A percentile compares a stretch with the other conserved stretches of the same genome.
phyloP scores from a whole-genome alignment of 1,140 invertebrate species.

The Lutraria rhynchaena region DNA sequence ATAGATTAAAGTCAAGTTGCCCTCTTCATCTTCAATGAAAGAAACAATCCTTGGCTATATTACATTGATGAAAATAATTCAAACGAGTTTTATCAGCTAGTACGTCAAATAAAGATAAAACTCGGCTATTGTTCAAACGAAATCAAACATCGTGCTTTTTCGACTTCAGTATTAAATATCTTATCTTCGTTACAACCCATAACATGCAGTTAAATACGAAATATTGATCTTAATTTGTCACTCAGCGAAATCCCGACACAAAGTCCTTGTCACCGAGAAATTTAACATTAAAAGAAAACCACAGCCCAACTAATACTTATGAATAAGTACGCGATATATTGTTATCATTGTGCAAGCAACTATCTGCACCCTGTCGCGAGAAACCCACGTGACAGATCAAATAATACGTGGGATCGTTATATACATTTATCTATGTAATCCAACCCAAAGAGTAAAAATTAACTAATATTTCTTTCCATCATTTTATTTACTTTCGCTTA shows the following conservation, averaged over 20 bases:
- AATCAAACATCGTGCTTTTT: not conserved
- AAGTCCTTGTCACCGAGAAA: conserved; percentile 25
- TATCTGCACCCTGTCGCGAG: not conserved
- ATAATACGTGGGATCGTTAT: conserved; percentile 2
- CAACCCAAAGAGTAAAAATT: no score
- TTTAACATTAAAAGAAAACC: conserved; percentile 28
- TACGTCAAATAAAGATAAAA: not conserved
- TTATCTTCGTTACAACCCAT: conserved; percentile 14
- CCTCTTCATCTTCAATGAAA: no score
- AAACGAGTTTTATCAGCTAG: no score
- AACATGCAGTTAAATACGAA: conserved; percentile 38
- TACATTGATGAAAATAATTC: no score
- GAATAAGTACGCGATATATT: conserved; percentile 9
- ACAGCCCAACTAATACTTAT: not conserved
- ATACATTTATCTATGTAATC: conserved; percentile 3
- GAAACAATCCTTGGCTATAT: no score
- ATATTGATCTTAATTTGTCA: conserved; percentile 21
- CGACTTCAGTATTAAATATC: not conserved
- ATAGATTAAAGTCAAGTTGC: no score
- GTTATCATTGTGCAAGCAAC: conserved; percentile 27
- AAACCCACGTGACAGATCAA: not conserved
- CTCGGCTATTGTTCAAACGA: not conserved
- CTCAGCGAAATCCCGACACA: conserved; percentile 20
- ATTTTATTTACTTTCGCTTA: no score
- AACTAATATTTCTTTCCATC: no score